Conservation (phyloP, 64 coral and sea anemone genomes). For the Actinia tenebrosa region DNA sequence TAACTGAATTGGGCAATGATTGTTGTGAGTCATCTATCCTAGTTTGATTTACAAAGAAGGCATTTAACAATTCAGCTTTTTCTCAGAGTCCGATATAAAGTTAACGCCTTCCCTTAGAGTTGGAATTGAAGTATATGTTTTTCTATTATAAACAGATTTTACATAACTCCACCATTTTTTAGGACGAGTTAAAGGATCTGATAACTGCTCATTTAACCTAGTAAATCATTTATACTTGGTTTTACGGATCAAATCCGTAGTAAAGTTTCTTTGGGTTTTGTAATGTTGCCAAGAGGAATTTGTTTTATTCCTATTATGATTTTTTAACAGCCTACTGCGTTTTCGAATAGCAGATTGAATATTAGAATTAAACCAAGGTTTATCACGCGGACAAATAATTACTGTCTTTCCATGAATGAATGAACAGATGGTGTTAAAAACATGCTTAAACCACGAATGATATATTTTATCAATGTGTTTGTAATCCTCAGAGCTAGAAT, state of each 20-base stretch:
- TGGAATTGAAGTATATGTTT: not conserved
- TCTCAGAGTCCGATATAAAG: not conserved
- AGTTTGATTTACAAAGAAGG: not conserved
- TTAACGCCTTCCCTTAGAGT: not conserved
- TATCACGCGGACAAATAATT: not conserved
- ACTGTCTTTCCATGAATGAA: not conserved
- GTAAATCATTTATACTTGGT: not conserved
- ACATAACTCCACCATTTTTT: not conserved
- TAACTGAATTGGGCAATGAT: not conserved
- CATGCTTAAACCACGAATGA: not conserved
- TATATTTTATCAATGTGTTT: not conserved
- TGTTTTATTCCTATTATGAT: not conserved
- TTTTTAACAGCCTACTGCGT: not conserved
- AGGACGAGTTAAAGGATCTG: not conserved
- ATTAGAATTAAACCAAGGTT: not conserved
- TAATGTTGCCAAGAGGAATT: not conserved
- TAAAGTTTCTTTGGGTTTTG: not conserved
- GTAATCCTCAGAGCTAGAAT: not conserved
- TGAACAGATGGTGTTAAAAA: not conserved
- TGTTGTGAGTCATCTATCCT: not conserved
- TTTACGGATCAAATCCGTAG: not conserved
- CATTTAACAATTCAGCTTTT: not conserved
- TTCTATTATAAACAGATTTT: not conserved
- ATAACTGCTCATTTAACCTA: not conserved
- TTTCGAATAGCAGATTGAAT: not conserved